Evolutionary conservation across 2,888 invertebrate genomes (phyloP).

Genomic region (Volucella inflata): DNA sequence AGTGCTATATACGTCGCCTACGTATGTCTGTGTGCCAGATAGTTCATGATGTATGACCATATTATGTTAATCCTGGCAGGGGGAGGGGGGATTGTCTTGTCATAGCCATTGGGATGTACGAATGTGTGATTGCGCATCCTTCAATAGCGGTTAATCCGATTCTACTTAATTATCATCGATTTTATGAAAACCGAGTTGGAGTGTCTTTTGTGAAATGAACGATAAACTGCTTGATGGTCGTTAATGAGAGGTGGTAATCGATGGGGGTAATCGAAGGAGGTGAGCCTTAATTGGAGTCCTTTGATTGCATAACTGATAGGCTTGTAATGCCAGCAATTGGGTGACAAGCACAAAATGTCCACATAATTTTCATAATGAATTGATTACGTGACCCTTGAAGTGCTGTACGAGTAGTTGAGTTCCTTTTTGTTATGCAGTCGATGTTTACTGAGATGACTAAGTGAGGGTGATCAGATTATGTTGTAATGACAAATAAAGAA

Average conservation of each 20-base stretch:
- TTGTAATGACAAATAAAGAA: background rate
- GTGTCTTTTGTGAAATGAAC: background rate
- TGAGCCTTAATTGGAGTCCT: slow-evolving; percentile 34
- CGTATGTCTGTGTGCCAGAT: background rate
- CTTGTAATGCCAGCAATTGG: slow-evolving; percentile 32
- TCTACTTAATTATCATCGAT: slow-evolving; percentile 63
- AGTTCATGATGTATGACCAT: slow-evolving; percentile 34
- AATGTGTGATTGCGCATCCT: background rate
- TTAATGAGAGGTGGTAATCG: slow-evolving; percentile 1
- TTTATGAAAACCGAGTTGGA: slow-evolving; percentile 47
- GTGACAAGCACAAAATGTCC: slow-evolving; percentile 44
- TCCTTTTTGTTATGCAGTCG: slow-evolving; percentile 33
- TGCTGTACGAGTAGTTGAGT: slow-evolving; percentile 13
- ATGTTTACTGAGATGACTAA: background rate
- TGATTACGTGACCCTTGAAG: slow-evolving; percentile 33
- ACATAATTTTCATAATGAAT: slow-evolving; percentile 57
- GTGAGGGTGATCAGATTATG: background rate
- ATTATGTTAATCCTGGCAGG: slow-evolving; percentile 52
- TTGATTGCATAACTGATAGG: slow-evolving; percentile 52
- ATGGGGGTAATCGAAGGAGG: background rate
- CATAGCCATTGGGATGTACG: slow-evolving; percentile 6
- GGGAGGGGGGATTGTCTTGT: slow-evolving; percentile 17
- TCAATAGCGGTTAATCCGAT: slow-evolving; percentile 67
- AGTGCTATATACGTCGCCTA: no score
- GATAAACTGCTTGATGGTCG: background rate